These are phyloP conservation scores for Laticauda colubrina DNA, from an alignment of 2,113 vertebrate species.

Conservation along the genomic window DNA sequence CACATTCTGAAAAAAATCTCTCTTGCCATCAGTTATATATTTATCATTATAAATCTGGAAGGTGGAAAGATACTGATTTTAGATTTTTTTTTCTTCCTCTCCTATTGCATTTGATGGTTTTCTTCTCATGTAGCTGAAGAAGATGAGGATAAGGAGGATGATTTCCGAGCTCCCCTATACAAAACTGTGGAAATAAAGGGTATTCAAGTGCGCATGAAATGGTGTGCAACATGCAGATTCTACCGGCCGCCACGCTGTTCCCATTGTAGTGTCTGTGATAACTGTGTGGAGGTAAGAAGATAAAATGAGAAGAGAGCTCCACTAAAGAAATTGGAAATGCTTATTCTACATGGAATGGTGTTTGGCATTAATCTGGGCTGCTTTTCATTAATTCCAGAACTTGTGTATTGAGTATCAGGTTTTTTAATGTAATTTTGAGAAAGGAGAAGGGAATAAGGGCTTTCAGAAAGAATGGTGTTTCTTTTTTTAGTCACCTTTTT, in stretches of 20 bases:
- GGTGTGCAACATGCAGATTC: constrained; percentile 97
- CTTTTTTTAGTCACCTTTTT: not conserved
- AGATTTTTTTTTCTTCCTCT: rapidly evolving
- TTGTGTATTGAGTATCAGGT: not conserved
- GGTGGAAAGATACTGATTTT: not conserved
- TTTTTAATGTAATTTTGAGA: not conserved
- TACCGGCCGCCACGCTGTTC: constrained; percentile 95
- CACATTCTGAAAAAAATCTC: not conserved
- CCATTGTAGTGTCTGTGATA: constrained; percentile 97
- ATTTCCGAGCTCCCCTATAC: constrained; percentile 95
- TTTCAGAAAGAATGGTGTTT: not conserved
- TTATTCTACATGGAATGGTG: not conserved
- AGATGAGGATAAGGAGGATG: constrained; percentile 97
- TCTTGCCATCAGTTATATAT: not conserved
- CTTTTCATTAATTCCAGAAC: not conserved
- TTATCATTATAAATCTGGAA: not conserved
- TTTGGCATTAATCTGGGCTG: not conserved
- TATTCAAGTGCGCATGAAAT: constrained; percentile 98
- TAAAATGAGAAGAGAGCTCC: not conserved
- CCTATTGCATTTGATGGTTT: not conserved
- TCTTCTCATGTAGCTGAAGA: constrained; percentile 81
- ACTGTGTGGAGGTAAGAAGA: constrained; percentile 91
- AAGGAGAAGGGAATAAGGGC: not conserved
- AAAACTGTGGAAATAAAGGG: constrained; percentile 97
- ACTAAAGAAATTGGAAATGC: not conserved